Base-by-base conservation (phyloP, 1,140 invertebrate genomes). In the Bombus polaris region DNA sequence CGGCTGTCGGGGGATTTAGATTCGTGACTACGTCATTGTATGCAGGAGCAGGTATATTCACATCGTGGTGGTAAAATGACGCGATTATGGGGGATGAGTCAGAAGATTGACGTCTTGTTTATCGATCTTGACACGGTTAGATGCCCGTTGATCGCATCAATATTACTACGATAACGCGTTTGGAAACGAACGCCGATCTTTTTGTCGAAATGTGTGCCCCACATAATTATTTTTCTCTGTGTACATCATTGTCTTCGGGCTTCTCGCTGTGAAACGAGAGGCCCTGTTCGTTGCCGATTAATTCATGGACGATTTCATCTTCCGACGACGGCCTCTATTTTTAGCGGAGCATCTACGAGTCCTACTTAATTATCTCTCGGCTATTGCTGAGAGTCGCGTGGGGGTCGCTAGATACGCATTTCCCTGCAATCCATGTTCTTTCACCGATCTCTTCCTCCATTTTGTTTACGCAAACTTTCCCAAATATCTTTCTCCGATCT, bases 61-160 rank as follows among this genome's bases (percentile, higher is more conserved):
- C 53, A 53, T 70, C 72, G 76, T 65, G 78, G 86, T 76, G 85
- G 85, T 71, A 76, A 88, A 90, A 65, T 81, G 89, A 66, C 79
- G 86, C 77, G 89, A 88, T 90, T 80, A 90, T 80, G 28, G 87
- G 78, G 87, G 87, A 91, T 90, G 89, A 90, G 81, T 91, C 89
- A 83, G 87, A 91, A 91, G 90, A 91, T 91, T 81, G 90, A 91
- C 90, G 90, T 84, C 89, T 91, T 91, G 89, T 90, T 88, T 91
- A 91, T 91, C 88, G 90, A 91, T 91, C 89, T 87, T 81, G 76
- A 86, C 81, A 81, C 53, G 42, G 78, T 59, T 87, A 57, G 72
- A 89, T 70, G 77, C 73, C 77, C 65, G 87, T 83, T 81, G 83
- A 68, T 57, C 32, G 28, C 70, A 85, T 76, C 59, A n/a, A 70